Conservation (phyloP, 2,888 invertebrate species). For the Megalurothrips usitatus region DNA sequence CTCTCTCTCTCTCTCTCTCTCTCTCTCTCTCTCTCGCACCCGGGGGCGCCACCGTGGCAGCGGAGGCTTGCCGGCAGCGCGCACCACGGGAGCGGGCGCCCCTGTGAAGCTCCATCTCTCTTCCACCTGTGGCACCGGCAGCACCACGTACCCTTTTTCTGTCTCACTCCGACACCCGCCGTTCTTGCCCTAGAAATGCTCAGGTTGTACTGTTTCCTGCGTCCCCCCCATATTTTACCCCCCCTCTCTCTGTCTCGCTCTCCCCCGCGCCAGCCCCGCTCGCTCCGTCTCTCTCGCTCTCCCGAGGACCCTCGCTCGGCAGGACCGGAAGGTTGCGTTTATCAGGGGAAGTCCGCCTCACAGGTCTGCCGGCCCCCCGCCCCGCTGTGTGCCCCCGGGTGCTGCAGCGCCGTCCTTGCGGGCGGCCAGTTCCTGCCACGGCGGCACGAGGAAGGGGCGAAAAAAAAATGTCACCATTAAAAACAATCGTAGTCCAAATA, state of each 20-base stretch:
- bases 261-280: background rate
- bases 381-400: background rate
- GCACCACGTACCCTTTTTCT: no score
- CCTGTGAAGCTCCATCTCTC: no score
- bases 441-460: background rate
- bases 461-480: no score
- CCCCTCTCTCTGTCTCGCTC: background rate
- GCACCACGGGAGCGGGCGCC: no score
- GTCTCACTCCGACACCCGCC: no score
- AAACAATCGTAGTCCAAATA: no score
- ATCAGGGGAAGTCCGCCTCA: conserved; percentile 25
- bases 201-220: no score
- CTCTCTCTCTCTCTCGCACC: background rate
- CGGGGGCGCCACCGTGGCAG: no score
- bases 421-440: background rate
- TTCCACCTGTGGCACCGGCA: no score
- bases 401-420: no score
- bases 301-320: background rate
- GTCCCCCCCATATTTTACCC: background rate
- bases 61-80: no score
- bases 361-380: background rate
- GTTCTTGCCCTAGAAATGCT: no score
- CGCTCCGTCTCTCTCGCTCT: background rate
- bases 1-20: background rate
- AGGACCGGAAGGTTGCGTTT: conserved; percentile 10